A percentile compares a stretch with the other conserved stretches of the same genome.
phyloP scores from a whole-genome alignment of 2,113 vertebrate genomes.

The Naja naja region DNA sequence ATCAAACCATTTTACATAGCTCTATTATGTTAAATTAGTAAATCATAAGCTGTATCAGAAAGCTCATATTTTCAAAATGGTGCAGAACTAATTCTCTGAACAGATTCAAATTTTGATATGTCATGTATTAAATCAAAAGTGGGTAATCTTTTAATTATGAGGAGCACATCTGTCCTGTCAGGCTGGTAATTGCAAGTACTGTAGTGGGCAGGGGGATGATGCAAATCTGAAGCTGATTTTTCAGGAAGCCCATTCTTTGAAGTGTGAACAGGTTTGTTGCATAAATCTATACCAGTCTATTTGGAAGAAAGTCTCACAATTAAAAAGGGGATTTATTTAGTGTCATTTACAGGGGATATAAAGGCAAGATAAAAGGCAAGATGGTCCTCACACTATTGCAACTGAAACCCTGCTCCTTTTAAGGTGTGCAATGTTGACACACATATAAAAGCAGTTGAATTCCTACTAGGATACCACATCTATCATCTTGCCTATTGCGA shows the following conservation, averaged over 20 bases:
- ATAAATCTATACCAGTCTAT: background rate
- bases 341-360: background rate
- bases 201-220: background rate
- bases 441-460: background rate
- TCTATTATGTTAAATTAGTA: background rate
- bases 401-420: background rate
- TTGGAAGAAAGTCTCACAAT: background rate
- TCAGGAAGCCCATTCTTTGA: background rate
- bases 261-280: background rate
- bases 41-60: background rate
- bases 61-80: background rate
- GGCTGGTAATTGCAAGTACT: background rate
- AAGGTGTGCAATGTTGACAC: background rate
- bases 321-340: background rate
- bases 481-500: background rate
- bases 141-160: background rate
- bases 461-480: background rate
- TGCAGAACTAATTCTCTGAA: background rate
- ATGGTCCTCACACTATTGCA: background rate
- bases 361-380: background rate
- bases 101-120: background rate
- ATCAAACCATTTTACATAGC: background rate
- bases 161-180: background rate
- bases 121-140: accelerated
- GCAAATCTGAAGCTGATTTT: background rate